phyloP scores from a whole-genome alignment of 2,888 invertebrate species.

The Tuta absoluta region DNA sequence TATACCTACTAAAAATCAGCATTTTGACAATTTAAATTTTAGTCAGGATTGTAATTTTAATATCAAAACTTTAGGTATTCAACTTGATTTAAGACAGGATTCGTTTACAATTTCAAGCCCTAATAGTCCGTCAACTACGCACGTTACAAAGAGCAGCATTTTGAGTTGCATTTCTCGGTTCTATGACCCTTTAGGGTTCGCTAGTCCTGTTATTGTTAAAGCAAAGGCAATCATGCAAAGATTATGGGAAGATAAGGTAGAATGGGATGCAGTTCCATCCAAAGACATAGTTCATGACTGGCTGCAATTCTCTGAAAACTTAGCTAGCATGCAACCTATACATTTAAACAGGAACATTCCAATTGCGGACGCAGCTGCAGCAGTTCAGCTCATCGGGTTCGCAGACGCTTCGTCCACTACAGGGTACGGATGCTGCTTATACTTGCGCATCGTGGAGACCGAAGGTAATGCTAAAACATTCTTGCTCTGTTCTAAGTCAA shows the following conservation, averaged over 20 bases:
- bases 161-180: slow-evolving; percentile 33
- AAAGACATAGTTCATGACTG: slow-evolving; percentile 25
- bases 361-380: not conserved
- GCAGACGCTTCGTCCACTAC: slow-evolving; percentile 31
- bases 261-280: slow-evolving; percentile 25
- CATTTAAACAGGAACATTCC: slow-evolving; percentile 15
- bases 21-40: not conserved
- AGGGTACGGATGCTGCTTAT: slow-evolving; percentile 33
- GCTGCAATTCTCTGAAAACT: slow-evolving; percentile 27
- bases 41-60: not conserved
- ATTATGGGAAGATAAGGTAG: slow-evolving; percentile 28
- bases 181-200: slow-evolving; percentile 17
- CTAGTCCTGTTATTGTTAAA: slow-evolving; percentile 22
- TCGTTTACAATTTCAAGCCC: slow-evolving; percentile 26
- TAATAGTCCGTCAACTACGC: not conserved
- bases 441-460: slow-evolving; percentile 26
- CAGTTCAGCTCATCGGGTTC: slow-evolving; percentile 32
- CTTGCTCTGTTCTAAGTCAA: slow-evolving; percentile 35
- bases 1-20: not conserved
- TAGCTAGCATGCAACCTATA: slow-evolving; percentile 29
- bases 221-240: slow-evolving; percentile 25
- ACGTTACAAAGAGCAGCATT: slow-evolving; percentile 31
- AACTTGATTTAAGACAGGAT: slow-evolving; percentile 13
- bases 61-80: slow-evolving; percentile 17
- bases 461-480: slow-evolving; percentile 29